These are phyloP conservation scores for Erythrocebus patas DNA, from an alignment of 2,113 vertebrate species.

Conservation along the genomic window DNA sequence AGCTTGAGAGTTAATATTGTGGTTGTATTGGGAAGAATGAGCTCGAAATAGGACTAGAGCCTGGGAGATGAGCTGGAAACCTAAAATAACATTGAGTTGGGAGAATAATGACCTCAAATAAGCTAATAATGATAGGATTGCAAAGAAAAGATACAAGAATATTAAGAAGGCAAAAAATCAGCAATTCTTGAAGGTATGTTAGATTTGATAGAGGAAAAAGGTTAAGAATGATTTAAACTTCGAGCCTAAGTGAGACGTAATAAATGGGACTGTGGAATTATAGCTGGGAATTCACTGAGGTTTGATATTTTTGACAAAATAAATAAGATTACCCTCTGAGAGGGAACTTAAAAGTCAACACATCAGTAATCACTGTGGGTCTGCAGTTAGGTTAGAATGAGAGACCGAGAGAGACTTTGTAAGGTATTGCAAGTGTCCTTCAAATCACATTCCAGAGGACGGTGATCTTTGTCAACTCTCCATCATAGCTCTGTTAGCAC, in stretches of 20 bases:
- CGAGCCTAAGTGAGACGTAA: not conserved
- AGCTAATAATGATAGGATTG: not conserved
- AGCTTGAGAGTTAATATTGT: not conserved
- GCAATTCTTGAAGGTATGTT: not conserved
- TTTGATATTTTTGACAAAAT: not conserved
- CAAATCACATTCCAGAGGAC: accelerated
- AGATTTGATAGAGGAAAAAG: not conserved
- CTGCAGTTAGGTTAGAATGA: not conserved
- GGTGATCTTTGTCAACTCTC: accelerated
- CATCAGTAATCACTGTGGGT: not conserved
- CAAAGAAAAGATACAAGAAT: not conserved
- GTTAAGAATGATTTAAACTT: not conserved
- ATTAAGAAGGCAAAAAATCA: not conserved
- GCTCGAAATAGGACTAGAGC: not conserved
- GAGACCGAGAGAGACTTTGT: no score
- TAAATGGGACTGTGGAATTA: not conserved
- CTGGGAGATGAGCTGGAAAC: not conserved
- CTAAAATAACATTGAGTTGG: not conserved
- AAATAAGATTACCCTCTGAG: not conserved
- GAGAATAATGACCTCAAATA: not conserved
- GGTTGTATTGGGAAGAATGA: not conserved
- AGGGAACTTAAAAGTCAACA: not conserved
- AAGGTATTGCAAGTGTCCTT: not conserved
- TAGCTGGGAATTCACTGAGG: not conserved
- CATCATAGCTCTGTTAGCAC: accelerated